phyloP scores from a whole-genome alignment of 2,888 invertebrate species.

The Agrilus cyanescens region DNA sequence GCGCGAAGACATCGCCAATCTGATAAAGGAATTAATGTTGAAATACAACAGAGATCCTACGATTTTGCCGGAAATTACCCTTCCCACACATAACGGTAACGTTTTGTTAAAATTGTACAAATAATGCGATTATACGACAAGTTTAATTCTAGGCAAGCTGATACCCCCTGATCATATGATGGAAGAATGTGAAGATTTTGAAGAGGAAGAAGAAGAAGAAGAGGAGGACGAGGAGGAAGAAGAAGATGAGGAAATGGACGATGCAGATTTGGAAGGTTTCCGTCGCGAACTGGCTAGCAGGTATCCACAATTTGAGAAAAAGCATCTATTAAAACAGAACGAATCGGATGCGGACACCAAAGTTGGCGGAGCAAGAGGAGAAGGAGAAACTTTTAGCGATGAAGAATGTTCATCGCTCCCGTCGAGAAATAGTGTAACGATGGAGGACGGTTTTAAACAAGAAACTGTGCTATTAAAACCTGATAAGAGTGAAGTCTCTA shows the following conservation, averaged over 20 bases:
- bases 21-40: conserved; percentile 64
- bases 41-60: conserved; percentile 57
- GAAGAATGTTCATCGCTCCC: conserved; percentile 19
- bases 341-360: conserved; percentile 7
- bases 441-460: conserved; percentile 12
- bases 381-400: not conserved
- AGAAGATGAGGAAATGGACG: conserved; percentile 12
- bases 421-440: conserved; percentile 17
- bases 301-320: too few relatives aligned
- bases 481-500: conserved; percentile 26
- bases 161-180: conserved; percentile 26
- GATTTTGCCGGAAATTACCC: conserved; percentile 56
- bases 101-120: too few relatives aligned
- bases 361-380: conserved; percentile 19
- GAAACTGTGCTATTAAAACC: conserved; percentile 23
- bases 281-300: not conserved
- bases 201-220: conserved; percentile 17
- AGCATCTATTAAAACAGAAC: conserved; percentile 9
- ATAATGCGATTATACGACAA: not conserved
- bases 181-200: conserved; percentile 15
- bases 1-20: conserved; percentile 71
- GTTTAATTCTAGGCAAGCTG: conserved; percentile 43
- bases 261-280: not conserved
- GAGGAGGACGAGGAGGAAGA: conserved; percentile 22
- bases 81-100: conserved; percentile 65